Base-by-base conservation (phyloP, 1,140 invertebrate species). In the Anagrus nilaparvatae region DNA sequence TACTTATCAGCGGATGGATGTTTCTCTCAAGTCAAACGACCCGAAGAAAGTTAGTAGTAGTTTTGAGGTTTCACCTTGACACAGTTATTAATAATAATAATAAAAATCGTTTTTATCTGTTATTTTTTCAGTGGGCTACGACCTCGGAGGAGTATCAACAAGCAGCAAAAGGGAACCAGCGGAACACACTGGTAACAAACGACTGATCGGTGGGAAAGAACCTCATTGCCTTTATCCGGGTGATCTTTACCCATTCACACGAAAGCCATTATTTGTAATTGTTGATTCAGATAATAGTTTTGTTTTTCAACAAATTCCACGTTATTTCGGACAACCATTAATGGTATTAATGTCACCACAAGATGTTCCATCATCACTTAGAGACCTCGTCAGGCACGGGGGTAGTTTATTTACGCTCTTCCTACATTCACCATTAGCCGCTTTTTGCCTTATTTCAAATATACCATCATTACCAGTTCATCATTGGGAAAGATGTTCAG, bases 251-350 rank as follows among this genome's bases (percentile, higher is more conserved):
- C 86, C 89, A 1, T 95, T 89, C 66, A 91, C 87, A 5, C 76
- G 92, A 47, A 83, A 91, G 57, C 93, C 92, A 14, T 73, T 96
- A 27, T 94, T 96, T 68, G 74, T 97, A 31, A 86, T 97, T 47
- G 81, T 97, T 44, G 93, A 97, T 65, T 94, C 89, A 53, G 87
- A 96, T 67, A 96, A 95, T 69, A 92, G 88, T 59, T 88, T 85
- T 64, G 85, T 89, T 43, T 97, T 96, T 70, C 83, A 89, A 71
- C 81, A 90, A 61, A 84, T 96, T 59, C 87, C 90, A 18, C 80
- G 82, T 46, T 84, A 90, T 58, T 97, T 97, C 71, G 91, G 89
- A 12, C 90, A 95, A 61, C 92, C 93, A n/a, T 68, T 96, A 42
- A 81, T 97, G 39, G 83, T 93, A 42, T 75, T 97, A 3, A 89